Percentiles rank a stretch among this genome's conserved stretches.
Conservation (phyloP, 2,797 vertebrate species). For the Sibirionetta formosa region DNA sequence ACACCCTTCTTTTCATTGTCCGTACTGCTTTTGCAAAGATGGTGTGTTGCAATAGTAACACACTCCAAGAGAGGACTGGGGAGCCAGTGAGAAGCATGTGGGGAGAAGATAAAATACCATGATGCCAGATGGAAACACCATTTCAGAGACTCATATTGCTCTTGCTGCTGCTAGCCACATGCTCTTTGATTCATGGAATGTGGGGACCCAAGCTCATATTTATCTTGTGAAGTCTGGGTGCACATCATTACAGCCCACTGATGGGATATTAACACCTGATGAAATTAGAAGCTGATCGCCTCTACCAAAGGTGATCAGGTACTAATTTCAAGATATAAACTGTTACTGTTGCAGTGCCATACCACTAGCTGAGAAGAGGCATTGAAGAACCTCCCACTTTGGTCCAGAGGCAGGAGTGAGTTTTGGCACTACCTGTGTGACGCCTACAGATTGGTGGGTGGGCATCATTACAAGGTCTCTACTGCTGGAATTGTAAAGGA, state of each 20-base stretch:
- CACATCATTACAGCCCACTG: background rate
- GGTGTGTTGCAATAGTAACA: background rate
- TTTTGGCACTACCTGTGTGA: background rate
- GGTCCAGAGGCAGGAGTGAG: background rate
- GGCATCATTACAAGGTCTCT: background rate
- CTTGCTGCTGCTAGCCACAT: background rate
- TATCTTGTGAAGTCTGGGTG: background rate
- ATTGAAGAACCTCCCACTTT: background rate
- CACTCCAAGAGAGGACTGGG: background rate
- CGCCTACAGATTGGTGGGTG: background rate
- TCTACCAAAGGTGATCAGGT: background rate
- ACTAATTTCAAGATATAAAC: background rate
- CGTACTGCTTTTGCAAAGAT: background rate
- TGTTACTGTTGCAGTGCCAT: background rate
- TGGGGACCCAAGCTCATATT: background rate
- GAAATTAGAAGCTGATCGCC: too few species aligned
- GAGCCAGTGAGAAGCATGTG: rapidly evolving
- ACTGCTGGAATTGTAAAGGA: background rate
- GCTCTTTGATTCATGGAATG: background rate
- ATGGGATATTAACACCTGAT: background rate
- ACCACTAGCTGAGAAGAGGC: rapidly evolving
- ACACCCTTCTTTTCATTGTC: background rate
- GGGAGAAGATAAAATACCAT: background rate
- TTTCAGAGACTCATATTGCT: background rate
- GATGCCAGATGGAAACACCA: background rate